Evolutionary conservation across 1,140 invertebrate species (phyloP).

Genomic region (Brachionus rubens): DNA sequence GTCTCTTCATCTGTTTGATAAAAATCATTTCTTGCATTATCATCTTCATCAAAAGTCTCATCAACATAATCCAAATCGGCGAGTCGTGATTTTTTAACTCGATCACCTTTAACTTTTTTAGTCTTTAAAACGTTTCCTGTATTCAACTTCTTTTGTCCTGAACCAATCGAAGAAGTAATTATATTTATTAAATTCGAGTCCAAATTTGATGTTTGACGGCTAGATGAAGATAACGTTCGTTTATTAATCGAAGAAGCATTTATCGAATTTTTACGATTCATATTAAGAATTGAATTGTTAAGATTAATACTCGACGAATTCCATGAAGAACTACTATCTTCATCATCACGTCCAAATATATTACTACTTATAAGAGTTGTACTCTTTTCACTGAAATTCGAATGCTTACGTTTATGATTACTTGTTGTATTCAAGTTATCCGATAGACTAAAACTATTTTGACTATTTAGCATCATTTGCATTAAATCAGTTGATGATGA

Average conservation of each 20-base stretch:
- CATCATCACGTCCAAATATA: not conserved
- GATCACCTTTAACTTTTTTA: not conserved
- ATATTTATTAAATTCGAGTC: not conserved
- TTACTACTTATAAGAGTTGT: not conserved
- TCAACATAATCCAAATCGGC: not conserved
- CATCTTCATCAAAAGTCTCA: not conserved
- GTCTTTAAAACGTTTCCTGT: not conserved
- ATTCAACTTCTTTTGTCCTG: not conserved
- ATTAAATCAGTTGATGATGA: conserved; percentile 17
- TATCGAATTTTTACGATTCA: not conserved
- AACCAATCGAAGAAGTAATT: not conserved
- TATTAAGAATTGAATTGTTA: not conserved
- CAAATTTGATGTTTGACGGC: not conserved
- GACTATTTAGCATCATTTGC: conserved; percentile 13
- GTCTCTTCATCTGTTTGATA: conserved; percentile 28
- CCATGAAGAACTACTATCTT: conserved; percentile 19
- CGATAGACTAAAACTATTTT: not conserved
- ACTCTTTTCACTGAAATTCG: conserved; percentile 18
- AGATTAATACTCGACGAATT: conserved; percentile 20
- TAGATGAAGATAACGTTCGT: not conserved
- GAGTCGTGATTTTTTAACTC: not conserved
- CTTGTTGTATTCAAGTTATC: not conserved
- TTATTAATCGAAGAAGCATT: not conserved
- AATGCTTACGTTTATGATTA: conserved; percentile 27
- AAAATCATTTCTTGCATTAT: not conserved